Evolutionary conservation across 1,140 invertebrate genomes (phyloP), one percentile per base, ranked within the genome.

Genomic region (Sesamia nonagrioides): DNA sequence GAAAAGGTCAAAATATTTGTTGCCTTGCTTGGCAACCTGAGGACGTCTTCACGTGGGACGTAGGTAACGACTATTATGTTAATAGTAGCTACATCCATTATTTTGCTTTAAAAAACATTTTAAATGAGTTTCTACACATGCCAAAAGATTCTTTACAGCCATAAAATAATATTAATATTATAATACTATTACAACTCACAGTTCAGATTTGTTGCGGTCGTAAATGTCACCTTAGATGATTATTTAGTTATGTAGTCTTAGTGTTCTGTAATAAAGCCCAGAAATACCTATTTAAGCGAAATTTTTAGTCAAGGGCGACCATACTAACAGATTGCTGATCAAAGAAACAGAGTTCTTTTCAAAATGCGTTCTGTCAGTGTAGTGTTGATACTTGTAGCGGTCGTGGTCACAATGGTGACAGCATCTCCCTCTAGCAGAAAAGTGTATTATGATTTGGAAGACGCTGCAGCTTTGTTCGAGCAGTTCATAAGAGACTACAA

Each of bases 401-500:
- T 48, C 3, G 40, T 13, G 18, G 63, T 48, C 3, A 17, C 40
- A 9, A 66, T 66, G 7, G 63, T 17, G 11, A 68, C 5, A 18
- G 40, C 63, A 11, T 11, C 35, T 4, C 60, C 35, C 3, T 35
- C 2, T 40, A 6, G n/a, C 17, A 7, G 66, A 8, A 87, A 83
- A 63, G 75, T 60, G 27, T 17, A 86, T 56, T 92, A 89, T 63
- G 80, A 93, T 45, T 8, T 89, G 6, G 73, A 85, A 6, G 72
- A 90, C 35, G 87, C 88, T 2, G 66, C 79, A 3, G 35, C n/a
- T 42, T 69, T 89, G 27, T 93, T 93, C 71, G 85, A 86, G 45
- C 72, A 85, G 40, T 93, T 88, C 42, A 77, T 89, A 5, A 86
- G 83, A 37, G 81, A 88, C 3, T 80, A 85, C 66, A 77, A 89